Base-by-base conservation (phyloP, 2,888 invertebrate genomes). In the Zhuqinia jingwanae region DNA sequence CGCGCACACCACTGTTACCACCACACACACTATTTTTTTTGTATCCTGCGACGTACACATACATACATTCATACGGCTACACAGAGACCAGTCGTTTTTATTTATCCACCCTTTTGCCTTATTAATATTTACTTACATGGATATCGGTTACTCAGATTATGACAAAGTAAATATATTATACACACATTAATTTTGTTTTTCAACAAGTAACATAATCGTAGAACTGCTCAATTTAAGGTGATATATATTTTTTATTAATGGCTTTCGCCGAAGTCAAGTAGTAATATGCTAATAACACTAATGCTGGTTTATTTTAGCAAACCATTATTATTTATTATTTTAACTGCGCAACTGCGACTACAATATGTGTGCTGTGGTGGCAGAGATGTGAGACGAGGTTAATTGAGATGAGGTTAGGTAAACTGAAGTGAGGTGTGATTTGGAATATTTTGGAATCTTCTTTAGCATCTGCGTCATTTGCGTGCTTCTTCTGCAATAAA, bases 121-220 rank as follows among this genome's bases (percentile, higher is more conserved):
- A 47, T 45, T 80, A 68, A 80, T 80, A 80, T 80, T 80, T 80
- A 80, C 80, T 70, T 15, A 22, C 47, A 47, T 70, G 70, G 47
- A 47, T 70, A 70, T 45, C 70, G 45, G 70, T 45, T 70, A 70
- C 47, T 47, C 70, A 65, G 65, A 65, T 70, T 47, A 47, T 70
- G 70, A 45, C 45, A 70, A 70, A 70, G 70, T 47, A 70, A 70
- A 70, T 70, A 47, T 70, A n/a, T 22, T 47, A 47, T 25, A 65
- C 65, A 60, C 58, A 60, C 58, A 60, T 60, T 20, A 60, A 20
- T 25, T 65, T 17, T 65, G n/a, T 27, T 25, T 13, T 65, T 60
- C 58, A 60, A 20, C 58, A 60, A 25, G 5, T 5, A 53, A 17
- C 22, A 20, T 25, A 60, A 10, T 25, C 13, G 36, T 36, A n/a